phyloP scores from a whole-genome alignment of 53 echinoderm and acorn worm genomes.

The Astropecten irregularis region DNA sequence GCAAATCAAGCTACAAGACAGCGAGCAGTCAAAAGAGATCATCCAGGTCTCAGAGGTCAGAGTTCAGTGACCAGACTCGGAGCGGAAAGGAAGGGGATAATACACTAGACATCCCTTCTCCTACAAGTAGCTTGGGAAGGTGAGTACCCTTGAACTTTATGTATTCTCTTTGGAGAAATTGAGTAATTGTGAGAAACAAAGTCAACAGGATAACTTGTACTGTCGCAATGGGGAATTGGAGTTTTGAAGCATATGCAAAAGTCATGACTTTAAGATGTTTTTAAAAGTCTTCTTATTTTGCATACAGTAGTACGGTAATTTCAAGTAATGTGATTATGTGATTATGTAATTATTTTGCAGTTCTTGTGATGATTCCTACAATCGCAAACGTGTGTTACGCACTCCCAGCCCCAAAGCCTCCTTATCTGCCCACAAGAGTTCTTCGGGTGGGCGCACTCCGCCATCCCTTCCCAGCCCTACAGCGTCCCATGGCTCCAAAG shows the following conservation, averaged over 20 bases:
- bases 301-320: too few species aligned
- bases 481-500: constrained; percentile 32
- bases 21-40: constrained; percentile 25
- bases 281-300: too few species aligned
- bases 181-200: neutral
- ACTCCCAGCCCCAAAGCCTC: constrained; percentile 60
- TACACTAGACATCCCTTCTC: constrained; percentile 16
- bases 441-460: constrained; percentile 19
- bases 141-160: too few species aligned
- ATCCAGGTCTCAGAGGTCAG: constrained; percentile 20
- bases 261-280: too few species aligned
- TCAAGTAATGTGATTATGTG: too few species aligned
- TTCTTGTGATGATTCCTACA: constrained; percentile 16
- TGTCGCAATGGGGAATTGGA: too few species aligned
- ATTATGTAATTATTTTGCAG: too few species aligned
- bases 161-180: neutral
- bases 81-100: constrained; percentile 18
- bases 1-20: constrained; percentile 37
- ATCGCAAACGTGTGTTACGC: constrained; percentile 44
- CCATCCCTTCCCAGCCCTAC: constrained; percentile 53
- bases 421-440: neutral
- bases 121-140: constrained; percentile 34
- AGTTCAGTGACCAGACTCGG: constrained; percentile 16
- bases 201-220: neutral
- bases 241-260: too few species aligned